Evolutionary conservation across 1,140 invertebrate genomes (phyloP).

Genomic region (Mamestra configurata): DNA sequence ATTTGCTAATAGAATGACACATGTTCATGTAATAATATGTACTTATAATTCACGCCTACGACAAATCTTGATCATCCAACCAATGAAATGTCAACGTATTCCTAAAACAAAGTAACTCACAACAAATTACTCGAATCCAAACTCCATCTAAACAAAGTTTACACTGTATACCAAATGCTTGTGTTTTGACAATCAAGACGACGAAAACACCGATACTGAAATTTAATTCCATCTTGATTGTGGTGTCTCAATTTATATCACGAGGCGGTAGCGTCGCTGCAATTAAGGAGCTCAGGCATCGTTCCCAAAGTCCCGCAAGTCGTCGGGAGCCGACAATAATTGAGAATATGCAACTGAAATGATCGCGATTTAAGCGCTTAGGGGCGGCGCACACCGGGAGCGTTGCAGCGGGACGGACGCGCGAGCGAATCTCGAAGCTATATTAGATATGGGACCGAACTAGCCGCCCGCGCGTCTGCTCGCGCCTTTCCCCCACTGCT

Average conservation of each 20-base stretch:
- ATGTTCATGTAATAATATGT: too few relatives aligned
- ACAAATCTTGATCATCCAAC: too few relatives aligned
- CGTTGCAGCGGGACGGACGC: not conserved
- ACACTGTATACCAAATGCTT: conserved; percentile 25
- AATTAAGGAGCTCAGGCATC: conserved; percentile 43
- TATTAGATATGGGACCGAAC: not conserved
- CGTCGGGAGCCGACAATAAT: conserved; percentile 44
- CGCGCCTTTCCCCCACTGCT: conserved; percentile 9
- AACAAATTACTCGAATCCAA: conserved; percentile 2
- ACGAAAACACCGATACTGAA: conserved; percentile 41
- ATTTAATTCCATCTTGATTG: conserved; percentile 45
- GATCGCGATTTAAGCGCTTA: conserved; percentile 50
- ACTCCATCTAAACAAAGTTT: conserved; percentile 28
- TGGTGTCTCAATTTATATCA: conserved; percentile 42
- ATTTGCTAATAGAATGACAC: too few relatives aligned
- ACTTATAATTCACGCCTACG: too few relatives aligned
- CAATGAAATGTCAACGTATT: not conserved
- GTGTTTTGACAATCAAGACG: conserved; percentile 42
- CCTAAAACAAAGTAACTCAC: not conserved
- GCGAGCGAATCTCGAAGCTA: not conserved
- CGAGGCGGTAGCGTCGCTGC: conserved; percentile 24
- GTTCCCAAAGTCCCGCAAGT: conserved; percentile 43
- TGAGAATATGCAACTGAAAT: conserved; percentile 52
- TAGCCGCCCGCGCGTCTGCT: not conserved
- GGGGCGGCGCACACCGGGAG: not conserved